phyloP scores from a whole-genome alignment of 1,140 invertebrate species.

The Colletes latitarsis region DNA sequence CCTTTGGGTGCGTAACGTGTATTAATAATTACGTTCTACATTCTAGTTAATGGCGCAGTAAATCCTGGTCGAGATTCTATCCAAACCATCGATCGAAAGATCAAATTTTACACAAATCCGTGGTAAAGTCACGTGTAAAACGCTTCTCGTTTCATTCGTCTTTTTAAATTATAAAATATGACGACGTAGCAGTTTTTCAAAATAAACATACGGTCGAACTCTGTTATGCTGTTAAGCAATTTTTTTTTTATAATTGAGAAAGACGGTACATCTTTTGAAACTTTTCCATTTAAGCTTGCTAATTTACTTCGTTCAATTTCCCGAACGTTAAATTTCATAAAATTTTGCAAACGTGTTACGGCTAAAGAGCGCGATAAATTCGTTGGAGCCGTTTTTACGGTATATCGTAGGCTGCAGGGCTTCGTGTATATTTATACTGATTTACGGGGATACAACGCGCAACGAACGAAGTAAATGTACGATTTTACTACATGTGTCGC shows the following conservation, averaged over 20 bases:
- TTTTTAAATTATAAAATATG: background rate
- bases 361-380: background rate
- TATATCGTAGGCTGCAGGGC: background rate
- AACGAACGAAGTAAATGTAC: slow-evolving; percentile 9
- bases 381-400: too few relatives aligned
- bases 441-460: background rate
- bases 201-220: too few relatives aligned
- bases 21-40: slow-evolving; percentile 44
- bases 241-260: too few relatives aligned
- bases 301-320: background rate
- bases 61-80: slow-evolving; percentile 19
- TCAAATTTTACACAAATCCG: slow-evolving; percentile 35
- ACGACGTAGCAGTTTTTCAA: too few relatives aligned
- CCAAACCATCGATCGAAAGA: slow-evolving; percentile 29
- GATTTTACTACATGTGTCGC: slow-evolving; percentile 4
- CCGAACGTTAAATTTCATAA: background rate
- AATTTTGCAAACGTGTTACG: background rate
- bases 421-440: background rate
- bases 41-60: slow-evolving; percentile 36
- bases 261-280: too few relatives aligned
- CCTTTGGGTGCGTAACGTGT: slow-evolving; percentile 18
- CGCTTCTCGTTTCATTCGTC: background rate
- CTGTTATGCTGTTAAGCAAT: too few relatives aligned
- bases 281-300: too few relatives aligned
- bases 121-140: background rate